A percentile compares a stretch with the other conserved stretches of the same genome.
Evolutionary conservation across 2,113 vertebrate species (phyloP).

Genomic region (Oryzias melastigma): DNA sequence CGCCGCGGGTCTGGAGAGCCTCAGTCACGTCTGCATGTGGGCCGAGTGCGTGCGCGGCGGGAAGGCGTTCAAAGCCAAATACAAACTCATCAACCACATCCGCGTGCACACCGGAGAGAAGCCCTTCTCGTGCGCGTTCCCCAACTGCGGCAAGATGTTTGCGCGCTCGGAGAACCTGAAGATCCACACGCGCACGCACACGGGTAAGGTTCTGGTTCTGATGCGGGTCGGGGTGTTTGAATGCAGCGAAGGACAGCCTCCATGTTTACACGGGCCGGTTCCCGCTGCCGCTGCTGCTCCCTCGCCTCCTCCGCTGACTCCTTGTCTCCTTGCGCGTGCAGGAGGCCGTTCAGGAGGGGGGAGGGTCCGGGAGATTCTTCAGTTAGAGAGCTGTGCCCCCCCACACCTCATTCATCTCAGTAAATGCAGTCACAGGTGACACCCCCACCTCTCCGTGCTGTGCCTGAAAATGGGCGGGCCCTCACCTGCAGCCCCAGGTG

Average conservation of each 20-base stretch:
- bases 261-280: conserved; percentile 52
- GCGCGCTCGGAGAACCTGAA: conserved; percentile 97
- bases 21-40: conserved; percentile 96
- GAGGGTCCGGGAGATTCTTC: too few species aligned
- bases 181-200: conserved; percentile 97
- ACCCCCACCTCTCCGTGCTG: too few species aligned
- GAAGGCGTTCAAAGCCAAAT: conserved; percentile 97
- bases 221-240: background rate
- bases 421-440: too few species aligned
- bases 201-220: conserved; percentile 78
- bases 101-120: conserved; percentile 95
- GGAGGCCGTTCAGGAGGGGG: background rate
- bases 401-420: too few species aligned
- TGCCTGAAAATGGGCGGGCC: too few species aligned
- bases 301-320: conserved; percentile 16
- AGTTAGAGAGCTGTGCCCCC: too few species aligned
- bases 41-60: conserved; percentile 92
- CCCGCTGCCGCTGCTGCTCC: conserved; percentile 1
- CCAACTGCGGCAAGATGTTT: conserved; percentile 94
- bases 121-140: conserved; percentile 90
- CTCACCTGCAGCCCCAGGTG: too few species aligned
- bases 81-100: conserved; percentile 97
- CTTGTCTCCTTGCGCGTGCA: conserved; percentile 32
- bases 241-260: conserved; percentile 22
- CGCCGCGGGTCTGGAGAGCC: conserved; percentile 89